phyloP scores from a whole-genome alignment of 1,140 invertebrate genomes.

The Pogonognathellus flavescens region DNA sequence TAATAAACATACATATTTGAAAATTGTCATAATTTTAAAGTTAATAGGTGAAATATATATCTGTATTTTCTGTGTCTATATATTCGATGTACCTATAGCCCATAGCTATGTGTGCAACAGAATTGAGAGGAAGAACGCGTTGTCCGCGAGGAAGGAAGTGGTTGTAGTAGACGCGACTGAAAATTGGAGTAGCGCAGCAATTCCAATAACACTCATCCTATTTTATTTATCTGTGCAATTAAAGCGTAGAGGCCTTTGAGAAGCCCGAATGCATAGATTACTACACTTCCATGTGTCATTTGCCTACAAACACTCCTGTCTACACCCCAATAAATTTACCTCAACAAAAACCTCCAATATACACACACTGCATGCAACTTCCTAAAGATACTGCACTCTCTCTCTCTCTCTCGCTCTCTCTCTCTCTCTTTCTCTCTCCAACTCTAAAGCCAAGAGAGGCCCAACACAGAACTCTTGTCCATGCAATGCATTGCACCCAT shows the following conservation, averaged over 20 bases:
- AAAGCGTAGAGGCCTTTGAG: slow-evolving; percentile 27
- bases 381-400: too few species aligned
- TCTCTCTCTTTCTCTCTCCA: too few species aligned
- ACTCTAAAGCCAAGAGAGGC: too few species aligned
- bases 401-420: too few species aligned
- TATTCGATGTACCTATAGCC: too few species aligned
- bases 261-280: slow-evolving; percentile 37
- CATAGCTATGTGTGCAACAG: too few species aligned
- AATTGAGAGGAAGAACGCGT: too few species aligned
- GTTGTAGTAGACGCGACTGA: neutral
- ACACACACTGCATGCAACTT: neutral
- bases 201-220: slow-evolving; percentile 55
- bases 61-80: too few species aligned
- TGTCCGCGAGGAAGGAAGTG: too few species aligned
- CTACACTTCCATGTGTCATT: slow-evolving; percentile 49
- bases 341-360: slow-evolving; percentile 44
- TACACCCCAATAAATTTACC: slow-evolving; percentile 55
- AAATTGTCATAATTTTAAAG: too few species aligned
- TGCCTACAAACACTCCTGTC: slow-evolving; percentile 54
- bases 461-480: neutral
- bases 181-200: neutral
- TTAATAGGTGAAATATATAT: too few species aligned
- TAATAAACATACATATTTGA: too few species aligned
- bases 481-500: neutral
- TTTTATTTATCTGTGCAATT: slow-evolving; percentile 61